These are phyloP conservation scores for Calypte anna DNA, from an alignment of 2,113 vertebrate genomes.

Conservation along the genomic window DNA sequence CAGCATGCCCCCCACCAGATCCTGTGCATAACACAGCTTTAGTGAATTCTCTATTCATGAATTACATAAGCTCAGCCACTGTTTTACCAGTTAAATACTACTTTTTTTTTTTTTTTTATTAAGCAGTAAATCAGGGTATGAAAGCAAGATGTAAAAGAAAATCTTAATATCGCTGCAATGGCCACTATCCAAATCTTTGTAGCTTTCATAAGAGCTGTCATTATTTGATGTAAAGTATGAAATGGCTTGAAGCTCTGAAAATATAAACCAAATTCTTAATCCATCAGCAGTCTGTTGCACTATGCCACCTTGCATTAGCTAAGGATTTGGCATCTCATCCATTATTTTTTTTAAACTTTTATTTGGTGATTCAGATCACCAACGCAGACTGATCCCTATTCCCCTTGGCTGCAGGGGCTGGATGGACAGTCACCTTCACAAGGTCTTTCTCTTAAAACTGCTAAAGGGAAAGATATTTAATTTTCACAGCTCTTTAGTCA, in stretches of 20 bases:
- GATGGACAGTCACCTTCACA: fast-evolving
- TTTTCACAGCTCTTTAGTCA: neutral
- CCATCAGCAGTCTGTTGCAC: neutral
- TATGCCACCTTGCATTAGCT: neutral
- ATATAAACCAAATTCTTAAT: neutral
- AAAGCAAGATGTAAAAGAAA: neutral
- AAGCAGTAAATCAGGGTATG: neutral
- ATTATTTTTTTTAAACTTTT: neutral
- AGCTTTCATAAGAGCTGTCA: neutral
- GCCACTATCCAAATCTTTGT: neutral
- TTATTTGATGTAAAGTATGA: neutral
- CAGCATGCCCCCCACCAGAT: neutral
- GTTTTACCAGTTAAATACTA: neutral
- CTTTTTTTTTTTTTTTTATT: neutral
- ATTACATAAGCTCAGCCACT: neutral
- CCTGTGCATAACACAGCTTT: neutral
- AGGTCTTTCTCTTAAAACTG: neutral
- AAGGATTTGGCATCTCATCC: neutral
- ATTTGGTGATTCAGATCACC: neutral
- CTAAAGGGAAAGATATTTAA: neutral
- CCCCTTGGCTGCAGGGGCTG: neutral
- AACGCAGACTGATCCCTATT: neutral
- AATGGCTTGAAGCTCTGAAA: neutral
- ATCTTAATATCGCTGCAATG: neutral
- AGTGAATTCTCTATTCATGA: neutral